phyloP scores from a whole-genome alignment of 2,113 vertebrate genomes.

The Xiphophorus maculatus region DNA sequence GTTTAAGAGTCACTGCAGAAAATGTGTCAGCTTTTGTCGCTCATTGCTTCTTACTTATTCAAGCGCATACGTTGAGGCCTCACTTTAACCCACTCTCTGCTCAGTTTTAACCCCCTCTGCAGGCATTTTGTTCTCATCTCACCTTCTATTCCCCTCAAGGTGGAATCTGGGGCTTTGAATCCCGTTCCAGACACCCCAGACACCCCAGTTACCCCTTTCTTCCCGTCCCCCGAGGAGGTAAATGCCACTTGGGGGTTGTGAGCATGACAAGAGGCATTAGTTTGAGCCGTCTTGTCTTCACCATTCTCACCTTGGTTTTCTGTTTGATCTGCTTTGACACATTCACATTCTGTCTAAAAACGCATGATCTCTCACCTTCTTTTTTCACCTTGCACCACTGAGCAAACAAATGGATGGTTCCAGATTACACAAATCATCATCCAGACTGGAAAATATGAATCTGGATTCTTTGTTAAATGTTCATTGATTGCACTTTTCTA shows the following conservation, averaged over 20 bases:
- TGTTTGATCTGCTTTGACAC: constrained; percentile 37
- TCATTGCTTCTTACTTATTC: background rate
- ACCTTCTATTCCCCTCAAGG: constrained; percentile 78
- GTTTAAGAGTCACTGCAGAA: constrained; percentile 36
- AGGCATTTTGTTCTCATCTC: constrained; percentile 66
- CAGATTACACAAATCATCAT: constrained; percentile 35
- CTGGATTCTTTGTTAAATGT: constrained; percentile 23
- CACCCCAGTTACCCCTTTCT: constrained; percentile 73
- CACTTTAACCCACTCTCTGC: constrained; percentile 25
- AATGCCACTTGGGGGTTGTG: constrained; percentile 47
- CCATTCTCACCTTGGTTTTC: constrained; percentile 1
- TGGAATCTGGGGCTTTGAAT: constrained; percentile 77
- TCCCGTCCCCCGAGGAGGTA: constrained; percentile 80
- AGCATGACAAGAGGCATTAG: constrained; percentile 53
- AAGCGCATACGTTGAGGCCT: background rate
- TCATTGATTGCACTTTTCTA: background rate
- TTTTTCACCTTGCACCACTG: constrained; percentile 11
- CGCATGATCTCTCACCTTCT: constrained; percentile 58
- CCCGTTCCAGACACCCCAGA: constrained; percentile 74
- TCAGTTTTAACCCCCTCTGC: constrained; percentile 41
- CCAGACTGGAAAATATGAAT: constrained; percentile 29
- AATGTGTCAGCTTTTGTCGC: constrained; percentile 38
- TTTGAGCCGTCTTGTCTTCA: constrained; percentile 19
- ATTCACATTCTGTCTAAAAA: constrained; percentile 16
- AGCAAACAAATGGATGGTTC: background rate